A percentile compares a stretch with the other conserved stretches of the same genome.
Conservation (phyloP, 2,113 vertebrate species). For the Lethenteron reissneri region DNA sequence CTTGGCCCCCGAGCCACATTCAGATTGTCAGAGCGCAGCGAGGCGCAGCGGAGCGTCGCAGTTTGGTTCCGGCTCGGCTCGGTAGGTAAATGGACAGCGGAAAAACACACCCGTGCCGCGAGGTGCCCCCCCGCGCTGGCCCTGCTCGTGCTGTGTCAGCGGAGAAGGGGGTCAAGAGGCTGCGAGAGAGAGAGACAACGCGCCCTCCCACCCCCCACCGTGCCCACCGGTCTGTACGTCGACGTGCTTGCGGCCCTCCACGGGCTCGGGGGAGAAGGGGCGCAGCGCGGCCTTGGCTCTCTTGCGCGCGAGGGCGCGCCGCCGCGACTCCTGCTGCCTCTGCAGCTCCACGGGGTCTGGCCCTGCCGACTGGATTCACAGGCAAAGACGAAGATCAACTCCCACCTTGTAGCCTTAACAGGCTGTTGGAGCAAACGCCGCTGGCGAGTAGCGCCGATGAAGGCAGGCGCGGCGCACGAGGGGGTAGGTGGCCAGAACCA, state of each 20-base stretch:
- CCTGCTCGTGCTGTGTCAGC: too few species aligned
- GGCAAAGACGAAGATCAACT: too few species aligned
- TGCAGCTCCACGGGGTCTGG: constrained; percentile 23
- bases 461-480: background rate
- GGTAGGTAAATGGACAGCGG: too few species aligned
- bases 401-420: background rate
- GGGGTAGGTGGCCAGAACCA: background rate
- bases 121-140: too few species aligned
- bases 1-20: too few species aligned
- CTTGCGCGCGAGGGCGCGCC: constrained; percentile 22
- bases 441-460: background rate
- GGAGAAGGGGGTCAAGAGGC: background rate
- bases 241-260: constrained; percentile 37
- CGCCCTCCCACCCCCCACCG: background rate
- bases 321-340: constrained; percentile 24
- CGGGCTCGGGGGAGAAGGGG: constrained; percentile 26
- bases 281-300: constrained; percentile 20
- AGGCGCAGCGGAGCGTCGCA: too few species aligned
- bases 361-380: constrained; percentile 21
- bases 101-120: too few species aligned
- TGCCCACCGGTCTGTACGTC: constrained; percentile 58
- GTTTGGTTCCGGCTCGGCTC: too few species aligned
- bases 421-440: background rate
- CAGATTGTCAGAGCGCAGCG: too few species aligned
- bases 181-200: background rate